Percentiles rank a stretch among this genome's conserved stretches.
phyloP scores from a whole-genome alignment of 2,888 invertebrate species.

The Epinotia brunnichana region DNA sequence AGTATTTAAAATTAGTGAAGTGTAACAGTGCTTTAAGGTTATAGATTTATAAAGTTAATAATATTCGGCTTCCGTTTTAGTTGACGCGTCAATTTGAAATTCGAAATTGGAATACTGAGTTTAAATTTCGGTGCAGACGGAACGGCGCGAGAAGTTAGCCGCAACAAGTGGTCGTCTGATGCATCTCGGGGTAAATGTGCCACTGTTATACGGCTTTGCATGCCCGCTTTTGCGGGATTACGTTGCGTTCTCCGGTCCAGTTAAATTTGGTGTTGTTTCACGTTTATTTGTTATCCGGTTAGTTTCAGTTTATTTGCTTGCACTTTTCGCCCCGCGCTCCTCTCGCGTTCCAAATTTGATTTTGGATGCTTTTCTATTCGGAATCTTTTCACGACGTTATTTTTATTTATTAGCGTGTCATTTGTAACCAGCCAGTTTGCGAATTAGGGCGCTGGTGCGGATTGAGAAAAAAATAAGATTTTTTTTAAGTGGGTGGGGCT shows the following conservation, averaged over 20 bases:
- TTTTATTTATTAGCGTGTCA: constrained; percentile 39
- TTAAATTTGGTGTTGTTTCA: constrained; percentile 64
- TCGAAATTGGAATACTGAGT: constrained; percentile 51
- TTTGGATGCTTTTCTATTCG: constrained; percentile 27
- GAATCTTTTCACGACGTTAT: constrained; percentile 37
- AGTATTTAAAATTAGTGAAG: not conserved
- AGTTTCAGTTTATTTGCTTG: constrained; percentile 51
- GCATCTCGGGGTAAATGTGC: constrained; percentile 80
- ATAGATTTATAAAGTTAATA: constrained; percentile 4
- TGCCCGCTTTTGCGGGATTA: constrained; percentile 76
- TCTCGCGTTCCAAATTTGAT: constrained; percentile 39
- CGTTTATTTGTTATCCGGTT: constrained; percentile 59
- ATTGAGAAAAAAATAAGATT: constrained; percentile 18
- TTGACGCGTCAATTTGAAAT: constrained; percentile 27
- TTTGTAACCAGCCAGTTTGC: constrained; percentile 1
- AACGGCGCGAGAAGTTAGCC: constrained; percentile 69
- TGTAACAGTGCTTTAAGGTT: constrained; percentile 11
- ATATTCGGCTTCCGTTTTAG: constrained; percentile 10
- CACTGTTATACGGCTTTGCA: constrained; percentile 79
- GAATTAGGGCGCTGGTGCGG: not conserved
- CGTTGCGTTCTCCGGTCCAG: constrained; percentile 60
- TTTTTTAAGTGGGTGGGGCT: constrained; percentile 70
- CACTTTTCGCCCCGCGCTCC: constrained; percentile 45
- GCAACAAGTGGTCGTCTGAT: constrained; percentile 82
- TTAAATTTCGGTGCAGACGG: constrained; percentile 53